Conservation (phyloP, 2,888 invertebrate genomes). For the Drosophila buzzatii region DNA sequence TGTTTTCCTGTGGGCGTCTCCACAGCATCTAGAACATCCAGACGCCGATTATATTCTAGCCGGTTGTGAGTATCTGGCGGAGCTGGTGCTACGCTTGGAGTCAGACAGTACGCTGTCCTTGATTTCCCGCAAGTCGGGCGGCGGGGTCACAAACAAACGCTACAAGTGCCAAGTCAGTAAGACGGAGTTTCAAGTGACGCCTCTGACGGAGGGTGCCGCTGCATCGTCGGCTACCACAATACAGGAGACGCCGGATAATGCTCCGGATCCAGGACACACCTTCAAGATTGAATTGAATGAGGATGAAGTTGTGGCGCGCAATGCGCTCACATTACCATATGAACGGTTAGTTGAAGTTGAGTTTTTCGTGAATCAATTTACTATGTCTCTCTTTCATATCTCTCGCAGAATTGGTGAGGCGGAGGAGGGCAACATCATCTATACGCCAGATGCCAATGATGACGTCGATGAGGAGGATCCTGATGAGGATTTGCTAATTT, state of each 20-base stretch:
- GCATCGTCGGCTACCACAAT: conserved; percentile 9
- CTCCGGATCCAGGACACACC: conserved; percentile 70
- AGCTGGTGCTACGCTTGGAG: conserved; percentile 79
- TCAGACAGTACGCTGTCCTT: conserved; percentile 71
- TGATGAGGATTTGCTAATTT: conserved; percentile 93
- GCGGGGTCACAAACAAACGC: conserved; percentile 77
- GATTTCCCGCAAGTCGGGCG: conserved; percentile 80
- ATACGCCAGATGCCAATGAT: conserved; percentile 91
- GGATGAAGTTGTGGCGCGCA: conserved; percentile 84
- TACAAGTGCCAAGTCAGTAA: conserved; percentile 76
- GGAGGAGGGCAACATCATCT: conserved; percentile 89
- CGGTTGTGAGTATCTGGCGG: conserved; percentile 83
- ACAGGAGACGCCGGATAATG: conserved; percentile 25
- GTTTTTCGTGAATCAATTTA: background rate
- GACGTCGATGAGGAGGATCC: conserved; percentile 95
- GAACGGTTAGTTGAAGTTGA: conserved; percentile 76
- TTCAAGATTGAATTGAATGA: conserved; percentile 85
- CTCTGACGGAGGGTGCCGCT: conserved; percentile 37
- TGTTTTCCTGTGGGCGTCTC: conserved; percentile 83
- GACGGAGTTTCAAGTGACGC: conserved; percentile 74
- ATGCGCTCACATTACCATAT: conserved; percentile 84
- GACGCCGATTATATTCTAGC: conserved; percentile 76
- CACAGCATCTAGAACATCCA: conserved; percentile 66
- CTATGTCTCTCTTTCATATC: background rate
- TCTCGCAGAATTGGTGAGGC: conserved; percentile 84